phyloP scores from a whole-genome alignment of 1,140 invertebrate genomes.

The Brachionus manjavacas region DNA sequence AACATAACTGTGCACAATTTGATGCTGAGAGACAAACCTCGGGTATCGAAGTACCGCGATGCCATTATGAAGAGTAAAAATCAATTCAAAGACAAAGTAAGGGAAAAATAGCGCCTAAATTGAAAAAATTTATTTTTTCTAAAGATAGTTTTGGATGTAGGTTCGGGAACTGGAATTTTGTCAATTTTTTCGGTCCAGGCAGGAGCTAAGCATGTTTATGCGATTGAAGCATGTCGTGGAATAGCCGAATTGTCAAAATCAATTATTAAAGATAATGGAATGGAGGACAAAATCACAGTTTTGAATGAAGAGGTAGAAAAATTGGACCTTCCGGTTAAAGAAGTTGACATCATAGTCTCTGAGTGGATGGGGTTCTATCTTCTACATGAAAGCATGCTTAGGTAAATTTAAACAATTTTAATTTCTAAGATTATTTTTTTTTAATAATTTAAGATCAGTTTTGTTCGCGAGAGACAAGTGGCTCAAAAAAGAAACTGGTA shows the following conservation, averaged over 20 bases:
- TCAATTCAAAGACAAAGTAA: constrained; percentile 51
- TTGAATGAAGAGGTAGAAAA: constrained; percentile 98
- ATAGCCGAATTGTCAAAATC: constrained; percentile 93
- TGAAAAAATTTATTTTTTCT: neutral
- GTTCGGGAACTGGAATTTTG: constrained; percentile 76
- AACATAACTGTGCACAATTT: constrained; percentile 25
- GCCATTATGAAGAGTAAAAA: constrained; percentile 52
- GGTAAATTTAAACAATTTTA: constrained; percentile 94
- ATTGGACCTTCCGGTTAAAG: constrained; percentile 81
- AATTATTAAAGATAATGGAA: constrained; percentile 80
- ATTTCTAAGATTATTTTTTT: neutral
- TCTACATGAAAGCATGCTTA: constrained; percentile 97
- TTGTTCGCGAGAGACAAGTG: constrained; percentile 89
- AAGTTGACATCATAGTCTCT: constrained; percentile 92
- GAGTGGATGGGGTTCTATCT: constrained; percentile 99
- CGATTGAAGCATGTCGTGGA: constrained; percentile 91
- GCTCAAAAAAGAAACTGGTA: constrained; percentile 70
- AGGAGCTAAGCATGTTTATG: constrained; percentile 91
- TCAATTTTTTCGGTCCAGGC: constrained; percentile 97
- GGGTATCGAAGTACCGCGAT: constrained; percentile 47
- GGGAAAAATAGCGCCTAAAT: neutral
- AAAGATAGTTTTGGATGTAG: constrained; percentile 85
- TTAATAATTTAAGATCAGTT: constrained; percentile 69
- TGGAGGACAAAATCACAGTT: constrained; percentile 67
- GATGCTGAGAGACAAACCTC: constrained; percentile 22